Conservation (phyloP, 2,797 vertebrate species). For the Clarias fuscus region DNA sequence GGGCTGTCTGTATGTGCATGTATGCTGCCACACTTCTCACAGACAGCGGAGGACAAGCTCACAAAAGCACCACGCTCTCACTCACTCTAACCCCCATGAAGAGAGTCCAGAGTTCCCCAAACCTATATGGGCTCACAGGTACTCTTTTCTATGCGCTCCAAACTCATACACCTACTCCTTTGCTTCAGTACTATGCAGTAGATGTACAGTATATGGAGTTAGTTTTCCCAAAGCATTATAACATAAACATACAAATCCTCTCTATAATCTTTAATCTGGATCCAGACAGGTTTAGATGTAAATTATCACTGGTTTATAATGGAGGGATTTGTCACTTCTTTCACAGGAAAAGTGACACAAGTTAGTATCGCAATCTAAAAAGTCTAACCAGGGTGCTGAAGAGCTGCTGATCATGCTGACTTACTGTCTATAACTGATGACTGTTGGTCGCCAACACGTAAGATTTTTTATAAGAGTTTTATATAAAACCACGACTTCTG, state of each 20-base stretch:
- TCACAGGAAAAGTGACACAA: not conserved
- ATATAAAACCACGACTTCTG: not conserved
- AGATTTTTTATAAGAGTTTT: slow-evolving; percentile 17
- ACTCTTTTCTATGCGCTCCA: slow-evolving; percentile 59
- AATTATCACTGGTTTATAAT: not conserved
- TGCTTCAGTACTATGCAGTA: not conserved
- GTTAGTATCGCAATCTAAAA: not conserved
- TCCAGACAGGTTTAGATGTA: not conserved
- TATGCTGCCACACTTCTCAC: slow-evolving; percentile 78
- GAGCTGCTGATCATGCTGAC: not conserved
- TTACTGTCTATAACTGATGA: not conserved
- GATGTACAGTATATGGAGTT: no score
- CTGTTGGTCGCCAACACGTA: slow-evolving; percentile 10
- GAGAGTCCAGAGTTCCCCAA: slow-evolving; percentile 88
- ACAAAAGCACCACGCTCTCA: slow-evolving; percentile 82
- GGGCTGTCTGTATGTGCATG: slow-evolving; percentile 70
- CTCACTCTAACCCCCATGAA: slow-evolving; percentile 87
- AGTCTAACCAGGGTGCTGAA: not conserved
- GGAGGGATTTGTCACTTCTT: not conserved
- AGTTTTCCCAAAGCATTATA: not conserved
- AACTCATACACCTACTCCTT: not conserved
- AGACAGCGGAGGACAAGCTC: slow-evolving; percentile 85
- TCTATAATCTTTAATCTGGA: not conserved
- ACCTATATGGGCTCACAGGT: slow-evolving; percentile 82
- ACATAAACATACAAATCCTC: not conserved